These are phyloP conservation scores for Pedicia rivosa DNA, from an alignment of 2,888 invertebrate species.

Conservation along the genomic window DNA sequence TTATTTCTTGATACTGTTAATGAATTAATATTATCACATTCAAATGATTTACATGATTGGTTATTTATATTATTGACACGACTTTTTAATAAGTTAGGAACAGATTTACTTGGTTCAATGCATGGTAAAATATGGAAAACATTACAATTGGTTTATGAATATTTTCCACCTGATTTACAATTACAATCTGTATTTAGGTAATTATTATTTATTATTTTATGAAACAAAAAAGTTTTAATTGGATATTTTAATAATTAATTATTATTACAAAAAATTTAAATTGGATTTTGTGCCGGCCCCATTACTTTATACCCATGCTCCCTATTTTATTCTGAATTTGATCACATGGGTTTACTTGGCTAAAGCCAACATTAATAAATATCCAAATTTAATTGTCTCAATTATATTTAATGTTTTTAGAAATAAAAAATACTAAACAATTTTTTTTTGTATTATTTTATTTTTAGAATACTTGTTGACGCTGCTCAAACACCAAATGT, in stretches of 20 bases:
- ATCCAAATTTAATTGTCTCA: too few species aligned
- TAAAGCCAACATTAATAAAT: too few species aligned
- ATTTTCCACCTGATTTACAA: slow-evolving; percentile 48
- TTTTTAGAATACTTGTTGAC: slow-evolving; percentile 70
- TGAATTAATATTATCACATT: slow-evolving; percentile 74
- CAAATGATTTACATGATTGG: slow-evolving; percentile 82
- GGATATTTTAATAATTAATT: slow-evolving; percentile 8
- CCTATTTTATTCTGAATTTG: too few species aligned
- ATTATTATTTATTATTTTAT: slow-evolving; percentile 18
- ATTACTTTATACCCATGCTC: too few species aligned
- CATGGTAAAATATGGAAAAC: slow-evolving; percentile 81
- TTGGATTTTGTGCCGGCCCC: too few species aligned
- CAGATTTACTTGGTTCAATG: slow-evolving; percentile 82
- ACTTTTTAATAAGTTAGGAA: slow-evolving; percentile 74
- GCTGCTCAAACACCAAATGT: slow-evolving; percentile 84
- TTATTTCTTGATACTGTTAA: slow-evolving; percentile 85
- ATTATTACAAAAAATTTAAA: too few species aligned
- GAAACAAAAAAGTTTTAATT: slow-evolving; percentile 6
- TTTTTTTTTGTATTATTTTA: too few species aligned
- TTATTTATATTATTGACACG: slow-evolving; percentile 79
- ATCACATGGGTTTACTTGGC: too few species aligned
- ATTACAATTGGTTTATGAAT: slow-evolving; percentile 55
- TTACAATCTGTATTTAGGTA: slow-evolving; percentile 48
- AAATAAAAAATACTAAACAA: too few species aligned
- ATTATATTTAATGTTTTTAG: too few species aligned